Percentiles rank a stretch among this genome's conserved stretches.
Conservation (phyloP, 2,113 vertebrate genomes). For the Cairina moschata region DNA sequence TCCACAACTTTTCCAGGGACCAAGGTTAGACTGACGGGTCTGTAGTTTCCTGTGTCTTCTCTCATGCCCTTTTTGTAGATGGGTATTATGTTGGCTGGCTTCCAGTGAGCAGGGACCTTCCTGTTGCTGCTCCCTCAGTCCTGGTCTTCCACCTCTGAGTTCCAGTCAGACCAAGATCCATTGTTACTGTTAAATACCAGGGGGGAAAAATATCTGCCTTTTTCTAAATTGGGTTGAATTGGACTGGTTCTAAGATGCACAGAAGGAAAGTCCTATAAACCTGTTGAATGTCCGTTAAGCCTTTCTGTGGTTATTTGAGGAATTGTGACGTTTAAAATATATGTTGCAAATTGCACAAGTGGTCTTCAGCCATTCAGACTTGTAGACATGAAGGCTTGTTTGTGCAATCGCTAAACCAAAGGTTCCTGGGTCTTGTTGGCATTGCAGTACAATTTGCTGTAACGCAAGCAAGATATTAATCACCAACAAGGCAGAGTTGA, state of each 20-base stretch:
- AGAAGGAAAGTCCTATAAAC: not conserved
- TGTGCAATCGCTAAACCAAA: not conserved
- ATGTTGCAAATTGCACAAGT: accelerated
- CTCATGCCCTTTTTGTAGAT: too few species aligned
- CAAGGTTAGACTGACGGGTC: too few species aligned
- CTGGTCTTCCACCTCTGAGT: not conserved
- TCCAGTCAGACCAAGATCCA: not conserved
- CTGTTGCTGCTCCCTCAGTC: not conserved
- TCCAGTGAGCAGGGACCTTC: too few species aligned
- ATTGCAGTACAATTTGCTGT: not conserved
- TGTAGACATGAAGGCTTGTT: not conserved
- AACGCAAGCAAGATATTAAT: not conserved
- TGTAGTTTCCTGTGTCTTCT: too few species aligned
- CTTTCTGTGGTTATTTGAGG: not conserved
- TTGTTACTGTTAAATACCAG: not conserved
- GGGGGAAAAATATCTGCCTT: not conserved
- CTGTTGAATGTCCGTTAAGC: not conserved
- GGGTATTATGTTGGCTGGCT: too few species aligned
- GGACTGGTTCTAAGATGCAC: not conserved
- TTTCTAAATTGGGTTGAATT: not conserved
- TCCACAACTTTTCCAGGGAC: too few species aligned
- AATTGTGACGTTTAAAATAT: not conserved
- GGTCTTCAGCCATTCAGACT: not conserved
- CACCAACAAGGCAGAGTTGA: not conserved
- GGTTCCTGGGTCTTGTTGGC: not conserved